Conservation (phyloP, 2,113 vertebrate species). For the Lepisosteus osseus region DNA sequence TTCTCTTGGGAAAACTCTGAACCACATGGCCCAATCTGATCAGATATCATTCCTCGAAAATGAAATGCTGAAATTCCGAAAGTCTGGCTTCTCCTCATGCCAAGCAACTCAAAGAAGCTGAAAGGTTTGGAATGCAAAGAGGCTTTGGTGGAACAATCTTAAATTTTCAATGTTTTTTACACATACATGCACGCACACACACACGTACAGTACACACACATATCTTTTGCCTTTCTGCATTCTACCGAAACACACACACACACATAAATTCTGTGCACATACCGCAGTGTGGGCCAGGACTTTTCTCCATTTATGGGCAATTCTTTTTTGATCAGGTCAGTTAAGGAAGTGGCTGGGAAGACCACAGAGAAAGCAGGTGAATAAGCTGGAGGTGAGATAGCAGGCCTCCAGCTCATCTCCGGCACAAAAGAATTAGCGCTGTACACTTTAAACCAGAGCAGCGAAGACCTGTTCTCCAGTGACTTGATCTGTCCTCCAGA, state of each 20-base stretch:
- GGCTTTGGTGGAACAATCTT: slow-evolving; percentile 9
- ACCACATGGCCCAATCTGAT: slow-evolving; percentile 31
- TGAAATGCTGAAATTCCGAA: slow-evolving; percentile 36
- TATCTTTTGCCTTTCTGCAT: background rate
- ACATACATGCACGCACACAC: background rate
- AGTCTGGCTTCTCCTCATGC: slow-evolving; percentile 27
- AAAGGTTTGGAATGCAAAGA: slow-evolving; percentile 12
- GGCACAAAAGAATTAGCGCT: too few relatives aligned
- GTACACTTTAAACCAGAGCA: too few relatives aligned
- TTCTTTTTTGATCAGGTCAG: slow-evolving; percentile 10
- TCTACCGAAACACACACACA: background rate
- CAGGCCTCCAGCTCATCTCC: too few relatives aligned
- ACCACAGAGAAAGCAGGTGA: background rate
- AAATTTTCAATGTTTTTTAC: slow-evolving; percentile 5
- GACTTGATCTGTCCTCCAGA: too few relatives aligned
- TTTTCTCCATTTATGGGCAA: slow-evolving; percentile 19
- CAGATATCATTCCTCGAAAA: slow-evolving; percentile 34
- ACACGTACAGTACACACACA: background rate
- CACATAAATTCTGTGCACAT: background rate
- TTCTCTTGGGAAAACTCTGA: slow-evolving; percentile 24
- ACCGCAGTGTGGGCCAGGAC: background rate
- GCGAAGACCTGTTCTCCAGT: too few relatives aligned
- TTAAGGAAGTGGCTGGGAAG: background rate
- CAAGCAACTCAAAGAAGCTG: slow-evolving; percentile 22
- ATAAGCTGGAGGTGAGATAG: too few relatives aligned